Base-by-base conservation (phyloP, 2,113 vertebrate species). In the Mugil cephalus region DNA sequence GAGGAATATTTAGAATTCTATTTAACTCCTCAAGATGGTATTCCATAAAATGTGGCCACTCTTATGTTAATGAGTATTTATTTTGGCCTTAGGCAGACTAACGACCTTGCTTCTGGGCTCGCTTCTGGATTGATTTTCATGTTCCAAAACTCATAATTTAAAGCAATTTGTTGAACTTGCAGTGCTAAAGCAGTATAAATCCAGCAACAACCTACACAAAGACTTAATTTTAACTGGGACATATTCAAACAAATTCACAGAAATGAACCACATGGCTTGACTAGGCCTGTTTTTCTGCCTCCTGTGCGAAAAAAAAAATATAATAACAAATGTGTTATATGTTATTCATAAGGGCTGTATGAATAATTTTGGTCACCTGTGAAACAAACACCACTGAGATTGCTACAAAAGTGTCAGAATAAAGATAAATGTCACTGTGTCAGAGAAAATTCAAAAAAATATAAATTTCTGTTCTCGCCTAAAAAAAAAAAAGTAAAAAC, bases 61-160 rank as follows among this genome's bases (percentile, higher is more conserved):
- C 13, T 30, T 14, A 42, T 47, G 18, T 46, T 51, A 51, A 39
- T 53, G 1, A 53, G 21, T 40, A 46, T 47, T 53, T 48, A 40
- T 48, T 60, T 38, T 69, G 51, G 12, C 58, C 30, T 62, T 51
- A 3, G 40, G 38, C 17, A 38, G 10, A 34, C 45, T 58, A 38
- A 47, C 19, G 34, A 34, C 14, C 43, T 46, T 17, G 43, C 45
- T n/a, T n/a, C n/a, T 43, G 34, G 10, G 40, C 14, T 60, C 14
- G n/a, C 10, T 15, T 30, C 6, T 47, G 9, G 34, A 24, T 9
- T 24, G 39, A 10, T 24, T 14, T 30, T 73, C 45, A 8, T 8
- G 6, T 39, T 69, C 8, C 12, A 34, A 8, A 12, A 52, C 10
- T 68, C 10, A 59, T 42, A 0, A 58, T 58, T 58, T 50, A 1